Conservation (phyloP, 2,888 invertebrate species). For the Hesperia comma region DNA sequence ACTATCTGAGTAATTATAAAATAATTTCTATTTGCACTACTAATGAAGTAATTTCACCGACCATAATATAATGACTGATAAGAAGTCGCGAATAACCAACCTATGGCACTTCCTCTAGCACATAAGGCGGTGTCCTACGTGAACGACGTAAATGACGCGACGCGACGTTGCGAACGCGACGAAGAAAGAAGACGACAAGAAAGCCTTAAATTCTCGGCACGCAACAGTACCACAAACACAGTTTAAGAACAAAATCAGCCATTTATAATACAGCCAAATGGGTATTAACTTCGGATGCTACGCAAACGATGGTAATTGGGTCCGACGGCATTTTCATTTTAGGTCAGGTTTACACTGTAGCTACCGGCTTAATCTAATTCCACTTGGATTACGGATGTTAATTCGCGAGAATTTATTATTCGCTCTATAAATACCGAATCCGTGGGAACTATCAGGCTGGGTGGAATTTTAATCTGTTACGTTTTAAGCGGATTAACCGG, state of each 20-base stretch:
- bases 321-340: slow-evolving; percentile 55
- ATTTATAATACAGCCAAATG: slow-evolving; percentile 35
- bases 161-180: no score
- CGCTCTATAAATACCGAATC: slow-evolving; percentile 27
- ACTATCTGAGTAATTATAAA: no score
- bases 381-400: slow-evolving; percentile 34
- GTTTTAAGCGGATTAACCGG: slow-evolving; percentile 14
- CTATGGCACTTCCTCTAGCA: no score
- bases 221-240: neutral
- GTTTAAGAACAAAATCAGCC: neutral
- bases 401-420: slow-evolving; percentile 31
- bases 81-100: no score
- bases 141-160: no score
- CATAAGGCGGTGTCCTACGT: no score
- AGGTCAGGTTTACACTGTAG: slow-evolving; percentile 53
- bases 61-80: no score
- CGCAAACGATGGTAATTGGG: slow-evolving; percentile 64
- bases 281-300: slow-evolving; percentile 63
- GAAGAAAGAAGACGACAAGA: no score
- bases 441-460: slow-evolving; percentile 22
- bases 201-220: no score
- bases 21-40: no score
- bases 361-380: slow-evolving; percentile 58
- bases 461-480: slow-evolving; percentile 23
- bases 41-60: no score